A percentile compares a stretch with the other conserved stretches of the same genome.
Conservation (phyloP, 2,113 vertebrate genomes). For the Ancistrus triradiatus region DNA sequence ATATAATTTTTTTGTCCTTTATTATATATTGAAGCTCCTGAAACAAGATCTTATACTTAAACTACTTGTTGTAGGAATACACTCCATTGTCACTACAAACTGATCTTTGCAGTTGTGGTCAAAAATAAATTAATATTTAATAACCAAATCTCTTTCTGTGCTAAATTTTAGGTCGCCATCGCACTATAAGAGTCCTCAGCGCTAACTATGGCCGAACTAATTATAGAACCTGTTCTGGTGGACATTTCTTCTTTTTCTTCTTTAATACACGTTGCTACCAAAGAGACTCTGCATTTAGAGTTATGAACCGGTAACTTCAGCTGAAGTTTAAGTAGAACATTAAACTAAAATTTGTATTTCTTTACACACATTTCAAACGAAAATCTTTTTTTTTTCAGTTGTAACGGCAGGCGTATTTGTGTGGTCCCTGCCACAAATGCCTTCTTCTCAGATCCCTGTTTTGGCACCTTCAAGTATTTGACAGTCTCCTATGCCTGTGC, state of each 20-base stretch:
- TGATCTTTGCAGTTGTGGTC: too few relatives aligned
- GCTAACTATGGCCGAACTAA: neutral
- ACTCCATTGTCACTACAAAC: neutral
- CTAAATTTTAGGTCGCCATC: neutral
- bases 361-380: neutral
- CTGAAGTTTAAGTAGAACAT: too few relatives aligned
- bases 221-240: neutral
- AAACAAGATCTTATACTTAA: too few relatives aligned
- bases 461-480: slow-evolving; percentile 9
- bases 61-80: too few relatives aligned
- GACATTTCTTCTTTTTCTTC: neutral
- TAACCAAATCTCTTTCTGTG: neutral
- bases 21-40: too few relatives aligned
- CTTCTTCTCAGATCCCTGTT: slow-evolving; percentile 11
- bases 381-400: neutral
- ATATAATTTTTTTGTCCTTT: neutral
- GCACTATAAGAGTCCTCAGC: neutral
- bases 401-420: slow-evolving; percentile 1
- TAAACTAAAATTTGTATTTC: too few relatives aligned
- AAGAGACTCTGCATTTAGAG: too few relatives aligned
- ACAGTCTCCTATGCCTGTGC: slow-evolving; percentile 6
- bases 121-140: too few relatives aligned
- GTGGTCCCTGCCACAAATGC: neutral
- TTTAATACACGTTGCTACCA: slow-evolving; percentile 12
- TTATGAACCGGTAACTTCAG: too few relatives aligned